Base-by-base conservation (phyloP, 2,797 vertebrate species). In the Salmo trutta region DNA sequence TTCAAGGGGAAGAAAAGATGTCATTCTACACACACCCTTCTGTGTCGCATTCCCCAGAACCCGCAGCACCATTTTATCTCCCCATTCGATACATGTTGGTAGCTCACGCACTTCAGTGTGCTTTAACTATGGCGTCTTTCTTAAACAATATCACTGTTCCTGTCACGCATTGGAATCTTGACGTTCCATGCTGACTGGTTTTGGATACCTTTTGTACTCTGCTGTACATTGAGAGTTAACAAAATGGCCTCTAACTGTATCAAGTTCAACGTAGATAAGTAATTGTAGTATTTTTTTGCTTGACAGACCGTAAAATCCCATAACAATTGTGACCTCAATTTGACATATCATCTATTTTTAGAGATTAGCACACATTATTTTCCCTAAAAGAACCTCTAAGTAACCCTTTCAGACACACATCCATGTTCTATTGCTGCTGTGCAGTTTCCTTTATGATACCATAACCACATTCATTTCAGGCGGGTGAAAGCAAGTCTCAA, bases 121-220 rank as follows among this genome's bases (percentile, higher is more conserved):
- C 21, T 29, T 16, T 24, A 29, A 29, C 64, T 3, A 29, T 4
- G 24, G 14, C 62, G 1, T 65, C 21, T 19, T 52, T 91, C 96
- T 96, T 95, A 99, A 36, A 36, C 36, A 47, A 47, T 15, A 65
- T 65, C 24, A 27, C 64, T 29, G 21, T 17, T 59, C 56, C n/a
- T 8, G 16, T 66, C 27, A 66, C 27, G 10, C 29, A 16, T 66
- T 31, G 27, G 27, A 66, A 66, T 29, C 27, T 66, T 31, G 16
- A 66, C 27, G 15, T 66, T 29, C 24, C 21, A 4, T 5, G 62
- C 62, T 12, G 10, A 47, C 2, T 5, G 2, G 64, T 65, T 65
- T 65, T 12, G 21, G 56, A n/a, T 59, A 27, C n/a, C 7, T 14
- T 31, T 16, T 29, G 24, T 27, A 66, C 65, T 15, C 24, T 31